Evolutionary conservation across 2,797 vertebrate genomes (phyloP).

Genomic region (Eutrigla gurnardus): DNA sequence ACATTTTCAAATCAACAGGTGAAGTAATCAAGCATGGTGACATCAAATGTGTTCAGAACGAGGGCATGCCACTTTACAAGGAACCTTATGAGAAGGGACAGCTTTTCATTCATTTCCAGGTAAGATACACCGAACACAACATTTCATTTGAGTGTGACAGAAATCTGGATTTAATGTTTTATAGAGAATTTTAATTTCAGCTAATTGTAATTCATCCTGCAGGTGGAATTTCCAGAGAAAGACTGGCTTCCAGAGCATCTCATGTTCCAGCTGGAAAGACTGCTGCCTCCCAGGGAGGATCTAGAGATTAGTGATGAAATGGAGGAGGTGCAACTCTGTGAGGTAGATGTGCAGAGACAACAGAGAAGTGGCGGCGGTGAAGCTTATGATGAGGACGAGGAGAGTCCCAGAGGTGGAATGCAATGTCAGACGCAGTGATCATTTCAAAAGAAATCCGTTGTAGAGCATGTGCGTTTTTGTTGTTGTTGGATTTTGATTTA

Average conservation of each 20-base stretch:
- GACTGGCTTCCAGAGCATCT: constrained; percentile 91
- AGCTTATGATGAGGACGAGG: constrained; percentile 91
- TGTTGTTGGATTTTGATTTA: neutral
- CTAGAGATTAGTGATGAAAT: constrained; percentile 91
- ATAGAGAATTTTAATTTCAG: neutral
- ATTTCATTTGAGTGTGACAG: neutral
- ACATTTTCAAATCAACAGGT: constrained; percentile 77
- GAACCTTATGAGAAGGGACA: constrained; percentile 91
- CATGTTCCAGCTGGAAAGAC: constrained; percentile 88
- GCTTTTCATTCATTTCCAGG: constrained; percentile 91
- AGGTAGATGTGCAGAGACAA: constrained; percentile 84
- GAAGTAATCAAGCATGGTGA: constrained; percentile 91
- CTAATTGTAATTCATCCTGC: neutral
- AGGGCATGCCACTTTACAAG: constrained; percentile 94
- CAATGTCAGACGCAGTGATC: constrained; percentile 93
- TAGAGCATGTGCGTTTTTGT: constrained; percentile 13
- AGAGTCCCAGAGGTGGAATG: constrained; percentile 85
- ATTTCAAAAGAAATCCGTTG: neutral
- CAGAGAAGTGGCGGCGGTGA: constrained; percentile 83
- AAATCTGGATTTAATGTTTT: neutral
- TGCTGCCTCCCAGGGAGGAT: constrained; percentile 91
- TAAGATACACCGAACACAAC: constrained; percentile 66
- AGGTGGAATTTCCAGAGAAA: constrained; percentile 94
- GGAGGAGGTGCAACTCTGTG: constrained; percentile 93
- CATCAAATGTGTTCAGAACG: constrained; percentile 87